Base-by-base conservation (phyloP, 2,888 invertebrate species). In the Temnothorax unifasciatus region DNA sequence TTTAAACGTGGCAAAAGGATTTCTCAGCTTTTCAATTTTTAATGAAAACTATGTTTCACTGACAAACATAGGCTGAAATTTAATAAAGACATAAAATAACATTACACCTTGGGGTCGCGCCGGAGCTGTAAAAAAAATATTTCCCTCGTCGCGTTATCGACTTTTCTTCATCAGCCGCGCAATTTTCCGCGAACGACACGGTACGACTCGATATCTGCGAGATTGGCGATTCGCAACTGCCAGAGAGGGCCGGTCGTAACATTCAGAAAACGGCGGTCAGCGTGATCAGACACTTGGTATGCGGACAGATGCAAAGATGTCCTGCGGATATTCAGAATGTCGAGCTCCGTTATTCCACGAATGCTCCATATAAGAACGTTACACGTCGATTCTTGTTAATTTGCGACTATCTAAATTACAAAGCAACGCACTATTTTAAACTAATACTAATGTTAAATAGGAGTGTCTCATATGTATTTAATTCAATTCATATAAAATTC, bases 271-370 rank as follows among this genome's bases (percentile, higher is more conserved):
- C 34, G 63, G 13, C n/a, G 64, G 59, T 64, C 84, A 83, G 34
- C 50, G 41, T 59, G 82, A 84, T 74, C 57, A 68, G 85, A 50
- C 29, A 66, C 41, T 85, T 81, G 81, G 63, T 74, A 85, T 52
- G 85, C 85, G 63, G 15, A 69, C 15, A 73, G n/a, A 34, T 25
- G 38, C 21, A 44, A 34, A 54, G 25, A 73, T 59, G 21, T 41
- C 21, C 15, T 29, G 4, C 13, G 44, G 52, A 18, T 59, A 57
- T 47, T 79, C 18, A 47, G 44, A 57, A 11, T 57, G 6, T 29
- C 2, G 3, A 79, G 15, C 3, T 41, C 2, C 15, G 6, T 29
- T 50, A 61, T 57, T 76, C 68, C 25, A 34, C 9, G 18, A 4
- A 41, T 8, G 41, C 13, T 71, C 15, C 15, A 8, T 47, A 11